phyloP scores from a whole-genome alignment of 2,113 vertebrate genomes.

The Elephas maximus region DNA sequence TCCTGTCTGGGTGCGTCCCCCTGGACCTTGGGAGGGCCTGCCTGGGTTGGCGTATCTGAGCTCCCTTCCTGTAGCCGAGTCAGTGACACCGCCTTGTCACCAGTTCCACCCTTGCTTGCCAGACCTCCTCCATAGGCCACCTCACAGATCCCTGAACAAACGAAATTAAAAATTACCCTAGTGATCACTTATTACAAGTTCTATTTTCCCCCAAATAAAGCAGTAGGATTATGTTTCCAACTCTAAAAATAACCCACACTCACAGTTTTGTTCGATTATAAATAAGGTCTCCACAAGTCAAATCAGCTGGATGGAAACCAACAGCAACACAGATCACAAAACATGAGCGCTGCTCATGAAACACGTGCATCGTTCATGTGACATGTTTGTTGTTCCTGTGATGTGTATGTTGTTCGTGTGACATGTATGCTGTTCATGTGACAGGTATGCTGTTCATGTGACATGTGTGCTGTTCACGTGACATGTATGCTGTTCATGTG shows the following conservation, averaged over 20 bases:
- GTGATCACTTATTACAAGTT: too few species aligned
- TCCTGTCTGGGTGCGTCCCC: background rate
- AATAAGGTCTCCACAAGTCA: background rate
- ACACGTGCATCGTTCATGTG: background rate
- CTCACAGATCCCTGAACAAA: background rate
- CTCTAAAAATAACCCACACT: background rate
- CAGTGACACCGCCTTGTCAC: background rate
- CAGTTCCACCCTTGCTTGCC: background rate
- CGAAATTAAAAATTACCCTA: background rate
- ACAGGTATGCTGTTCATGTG: background rate
- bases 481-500: too few species aligned
- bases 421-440: background rate
- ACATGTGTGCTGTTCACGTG: background rate
- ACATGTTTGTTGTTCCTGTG: background rate
- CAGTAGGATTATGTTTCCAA: background rate
- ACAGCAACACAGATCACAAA: background rate
- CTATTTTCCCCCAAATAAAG: background rate
- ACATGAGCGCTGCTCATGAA: background rate
- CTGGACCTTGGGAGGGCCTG: too few species aligned
- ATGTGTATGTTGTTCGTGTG: background rate
- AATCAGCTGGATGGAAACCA: background rate
- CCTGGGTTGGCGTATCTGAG: background rate
- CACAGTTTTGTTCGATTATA: background rate
- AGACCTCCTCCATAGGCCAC: background rate
- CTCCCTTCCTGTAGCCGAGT: background rate